Evolutionary conservation across 2,888 invertebrate genomes (phyloP).

Genomic region (Lomographa bimaculata): DNA sequence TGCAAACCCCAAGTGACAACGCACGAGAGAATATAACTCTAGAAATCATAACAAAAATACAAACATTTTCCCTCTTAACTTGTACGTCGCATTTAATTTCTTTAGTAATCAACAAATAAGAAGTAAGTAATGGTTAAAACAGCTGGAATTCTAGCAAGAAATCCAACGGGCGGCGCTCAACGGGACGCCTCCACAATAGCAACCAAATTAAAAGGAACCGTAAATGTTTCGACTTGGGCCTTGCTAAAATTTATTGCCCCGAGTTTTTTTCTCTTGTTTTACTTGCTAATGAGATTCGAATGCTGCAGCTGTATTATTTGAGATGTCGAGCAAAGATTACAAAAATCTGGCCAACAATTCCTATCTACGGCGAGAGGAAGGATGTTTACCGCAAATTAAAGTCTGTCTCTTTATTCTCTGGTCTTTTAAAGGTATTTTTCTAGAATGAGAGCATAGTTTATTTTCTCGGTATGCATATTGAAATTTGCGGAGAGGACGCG

Average conservation of each 20-base stretch:
- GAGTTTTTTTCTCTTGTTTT: conserved; percentile 76
- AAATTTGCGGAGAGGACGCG: conserved; percentile 60
- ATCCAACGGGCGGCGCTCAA: conserved; percentile 71
- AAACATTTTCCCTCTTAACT: conserved; percentile 34
- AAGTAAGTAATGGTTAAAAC: conserved; percentile 75
- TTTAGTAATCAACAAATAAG: conserved; percentile 75
- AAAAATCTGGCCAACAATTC: conserved; percentile 51
- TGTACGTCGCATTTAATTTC: conserved; percentile 59
- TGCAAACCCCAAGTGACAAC: conserved; percentile 9
- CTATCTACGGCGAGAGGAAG: conserved; percentile 44
- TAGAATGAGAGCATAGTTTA: conserved; percentile 40
- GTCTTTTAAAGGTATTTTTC: conserved; percentile 46
- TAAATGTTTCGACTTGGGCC: conserved; percentile 80
- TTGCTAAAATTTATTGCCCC: conserved; percentile 80
- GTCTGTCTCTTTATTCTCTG: conserved; percentile 45
- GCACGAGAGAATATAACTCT: conserved; percentile 5
- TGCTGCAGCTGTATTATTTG: conserved; percentile 73
- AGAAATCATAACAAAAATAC: conserved; percentile 20
- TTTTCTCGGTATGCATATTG: conserved; percentile 57
- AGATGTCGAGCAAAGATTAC: conserved; percentile 61
- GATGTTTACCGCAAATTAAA: conserved; percentile 51
- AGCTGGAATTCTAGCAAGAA: conserved; percentile 79
- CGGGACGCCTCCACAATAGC: conserved; percentile 79
- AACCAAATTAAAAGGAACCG: conserved; percentile 82
- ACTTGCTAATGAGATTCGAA: conserved; percentile 80